These are phyloP conservation scores for Lasiurus cinereus DNA, from an alignment of 2,113 vertebrate genomes.

Conservation along the genomic window DNA sequence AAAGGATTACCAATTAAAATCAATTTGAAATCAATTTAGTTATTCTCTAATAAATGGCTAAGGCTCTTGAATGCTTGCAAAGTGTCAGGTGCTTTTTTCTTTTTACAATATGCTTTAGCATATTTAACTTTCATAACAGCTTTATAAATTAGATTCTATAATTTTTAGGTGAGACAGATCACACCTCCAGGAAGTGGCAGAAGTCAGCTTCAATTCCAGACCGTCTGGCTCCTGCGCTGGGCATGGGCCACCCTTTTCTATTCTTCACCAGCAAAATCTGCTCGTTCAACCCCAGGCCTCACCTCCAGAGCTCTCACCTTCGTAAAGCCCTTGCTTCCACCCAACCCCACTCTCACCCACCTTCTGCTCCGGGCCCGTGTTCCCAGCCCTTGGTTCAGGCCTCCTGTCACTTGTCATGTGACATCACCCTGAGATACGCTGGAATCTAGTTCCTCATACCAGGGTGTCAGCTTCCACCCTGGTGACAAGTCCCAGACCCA, in stretches of 20 bases:
- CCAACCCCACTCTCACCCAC: not conserved
- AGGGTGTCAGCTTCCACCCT: not conserved
- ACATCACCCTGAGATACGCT: not conserved
- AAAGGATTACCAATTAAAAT: not conserved
- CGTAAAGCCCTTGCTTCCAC: not conserved
- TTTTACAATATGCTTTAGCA: not conserved
- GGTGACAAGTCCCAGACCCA: conserved; percentile 14
- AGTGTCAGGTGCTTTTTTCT: not conserved
- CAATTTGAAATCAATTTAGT: not conserved
- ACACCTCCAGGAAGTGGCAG: not conserved
- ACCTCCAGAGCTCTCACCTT: not conserved
- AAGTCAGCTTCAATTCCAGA: not conserved
- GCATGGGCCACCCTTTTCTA: not conserved
- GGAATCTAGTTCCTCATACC: conserved; percentile 59
- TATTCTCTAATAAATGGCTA: not conserved
- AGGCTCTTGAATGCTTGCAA: not conserved
- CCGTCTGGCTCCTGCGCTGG: not conserved
- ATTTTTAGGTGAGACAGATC: not conserved
- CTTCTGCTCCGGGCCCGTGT: not conserved
- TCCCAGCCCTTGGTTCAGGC: not conserved
- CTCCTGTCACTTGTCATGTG: not conserved
- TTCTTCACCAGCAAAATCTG: not conserved
- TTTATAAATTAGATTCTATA: not conserved
- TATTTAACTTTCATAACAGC: not conserved
- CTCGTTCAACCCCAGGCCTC: not conserved